Conservation (phyloP, 2,888 invertebrate species). For the Leptopilina syphax region DNA sequence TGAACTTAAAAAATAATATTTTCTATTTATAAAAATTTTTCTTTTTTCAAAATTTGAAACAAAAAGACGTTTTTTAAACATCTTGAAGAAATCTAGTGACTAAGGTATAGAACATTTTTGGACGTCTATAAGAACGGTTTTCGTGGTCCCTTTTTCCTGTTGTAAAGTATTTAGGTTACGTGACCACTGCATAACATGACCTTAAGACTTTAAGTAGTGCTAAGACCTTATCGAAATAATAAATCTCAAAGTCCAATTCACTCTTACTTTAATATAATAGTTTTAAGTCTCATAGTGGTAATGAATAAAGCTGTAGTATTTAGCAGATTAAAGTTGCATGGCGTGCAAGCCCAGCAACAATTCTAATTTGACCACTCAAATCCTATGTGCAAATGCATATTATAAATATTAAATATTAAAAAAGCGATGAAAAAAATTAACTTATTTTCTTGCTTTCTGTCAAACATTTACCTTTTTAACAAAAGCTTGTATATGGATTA, state of each 20-base stretch:
- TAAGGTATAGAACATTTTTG: too few relatives aligned
- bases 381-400: neutral
- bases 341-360: conserved; percentile 81
- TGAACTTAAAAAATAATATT: too few relatives aligned
- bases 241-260: conserved; percentile 11
- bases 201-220: neutral
- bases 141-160: too few relatives aligned
- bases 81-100: too few relatives aligned
- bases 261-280: conserved; percentile 1
- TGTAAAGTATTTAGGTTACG: too few relatives aligned
- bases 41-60: too few relatives aligned
- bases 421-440: neutral
- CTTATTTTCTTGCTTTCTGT: neutral
- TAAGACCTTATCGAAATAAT: conserved; percentile 11
- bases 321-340: conserved; percentile 79
- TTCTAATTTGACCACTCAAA: conserved; percentile 79
- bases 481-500: neutral
- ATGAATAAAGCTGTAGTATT: conserved; percentile 46
- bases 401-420: neutral
- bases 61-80: too few relatives aligned
- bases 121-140: too few relatives aligned
- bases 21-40: too few relatives aligned
- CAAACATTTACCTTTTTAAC: too few relatives aligned
- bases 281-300: conserved; percentile 6
- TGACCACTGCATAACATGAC: too few relatives aligned